Evolutionary conservation across 2,888 invertebrate species (phyloP).

Genomic region (Drosophila mimetica): DNA sequence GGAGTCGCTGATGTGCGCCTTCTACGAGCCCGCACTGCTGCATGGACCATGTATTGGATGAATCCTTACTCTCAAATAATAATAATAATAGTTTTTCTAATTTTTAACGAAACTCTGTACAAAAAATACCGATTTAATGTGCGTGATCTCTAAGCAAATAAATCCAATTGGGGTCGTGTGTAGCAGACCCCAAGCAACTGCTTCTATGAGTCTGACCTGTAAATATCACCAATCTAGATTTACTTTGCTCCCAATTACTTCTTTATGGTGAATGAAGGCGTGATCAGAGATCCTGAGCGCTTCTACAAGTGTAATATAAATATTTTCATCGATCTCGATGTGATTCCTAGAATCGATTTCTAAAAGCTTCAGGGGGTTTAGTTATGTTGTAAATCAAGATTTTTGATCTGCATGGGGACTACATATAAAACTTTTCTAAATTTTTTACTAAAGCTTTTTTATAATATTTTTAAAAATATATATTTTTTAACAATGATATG

Average conservation of each 20-base stretch:
- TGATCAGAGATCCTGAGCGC: conserved; percentile 55
- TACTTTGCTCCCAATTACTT: conserved; percentile 30
- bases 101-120: conserved; percentile 57
- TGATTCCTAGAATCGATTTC: conserved; percentile 24
- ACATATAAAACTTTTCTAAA: conserved; percentile 11
- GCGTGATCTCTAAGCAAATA: conserved; percentile 55
- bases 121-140: conserved; percentile 58
- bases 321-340: conserved; percentile 23
- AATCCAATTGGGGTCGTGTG: conserved; percentile 64
- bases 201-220: conserved; percentile 55
- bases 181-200: conserved; percentile 55
- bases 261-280: conserved; percentile 44
- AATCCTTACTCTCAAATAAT: conserved; percentile 52
- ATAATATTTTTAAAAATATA: neutral
- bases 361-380: conserved; percentile 14
- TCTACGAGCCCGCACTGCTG: conserved; percentile 89
- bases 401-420: conserved; percentile 31
- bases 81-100: conserved; percentile 6
- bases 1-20: conserved; percentile 91
- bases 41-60: conserved; percentile 94
- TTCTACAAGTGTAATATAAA: conserved; percentile 74
- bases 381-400: conserved; percentile 6
- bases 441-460: conserved; percentile 11
- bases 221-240: conserved; percentile 65
- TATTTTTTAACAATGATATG: conserved; percentile 21